phyloP scores from a whole-genome alignment of 2,797 vertebrate species.

The Epinephelus coioides region DNA sequence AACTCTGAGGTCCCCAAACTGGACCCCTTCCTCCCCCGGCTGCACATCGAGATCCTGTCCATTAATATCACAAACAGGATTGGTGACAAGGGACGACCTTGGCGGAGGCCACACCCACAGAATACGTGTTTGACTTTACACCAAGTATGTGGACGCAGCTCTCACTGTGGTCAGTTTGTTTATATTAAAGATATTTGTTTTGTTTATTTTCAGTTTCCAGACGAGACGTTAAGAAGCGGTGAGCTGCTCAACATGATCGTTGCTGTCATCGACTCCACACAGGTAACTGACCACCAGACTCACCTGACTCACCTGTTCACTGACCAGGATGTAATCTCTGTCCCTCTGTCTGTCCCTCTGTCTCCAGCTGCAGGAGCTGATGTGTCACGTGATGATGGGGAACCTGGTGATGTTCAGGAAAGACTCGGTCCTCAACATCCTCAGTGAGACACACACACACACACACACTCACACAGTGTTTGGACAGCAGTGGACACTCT shows the following conservation, averaged over 20 bases:
- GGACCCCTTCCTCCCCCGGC: no score
- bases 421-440: conserved; percentile 96
- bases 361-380: conserved; percentile 80
- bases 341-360: no score
- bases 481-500: background rate
- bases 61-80: no score
- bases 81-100: no score
- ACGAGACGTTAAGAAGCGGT: conserved; percentile 94
- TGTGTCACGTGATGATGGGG: conserved; percentile 99
- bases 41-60: no score
- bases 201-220: conserved; percentile 90
- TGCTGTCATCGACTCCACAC: conserved; percentile 95
- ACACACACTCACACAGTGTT: background rate
- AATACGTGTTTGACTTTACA: no score
- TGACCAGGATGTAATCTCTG: background rate
- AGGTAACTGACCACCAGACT: conserved; percentile 54
- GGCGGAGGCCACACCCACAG: no score
- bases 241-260: conserved; percentile 99
- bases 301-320: background rate
- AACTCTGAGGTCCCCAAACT: no score
- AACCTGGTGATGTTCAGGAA: conserved; percentile 98
- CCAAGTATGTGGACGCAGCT: no score
- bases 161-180: background rate
- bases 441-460: conserved; percentile 88
- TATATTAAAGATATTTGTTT: no score